Evolutionary conservation across 2,888 invertebrate species (phyloP), one percentile per base, ranked within the genome.

Genomic region (Busseola fusca): DNA sequence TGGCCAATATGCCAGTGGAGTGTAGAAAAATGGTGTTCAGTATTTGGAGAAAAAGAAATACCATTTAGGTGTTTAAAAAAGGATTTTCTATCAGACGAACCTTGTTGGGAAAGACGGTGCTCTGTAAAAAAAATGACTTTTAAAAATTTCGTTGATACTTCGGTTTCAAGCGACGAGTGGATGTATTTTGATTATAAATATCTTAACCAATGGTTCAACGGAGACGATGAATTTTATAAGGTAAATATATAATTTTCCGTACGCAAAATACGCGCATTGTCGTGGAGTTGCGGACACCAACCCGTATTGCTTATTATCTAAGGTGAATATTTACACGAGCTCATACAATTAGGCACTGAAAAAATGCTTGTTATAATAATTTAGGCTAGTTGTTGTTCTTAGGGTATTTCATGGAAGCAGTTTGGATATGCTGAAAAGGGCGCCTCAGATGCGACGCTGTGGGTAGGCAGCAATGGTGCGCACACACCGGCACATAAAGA

Each of bases 401-500:
- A 93, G 93, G 88, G 88, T 80, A 76, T 94, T 68, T 90, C 91
- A 60, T 98, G 98, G 97, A 91, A 94, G 37, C 92, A 93, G 72
- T 97, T 98, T 91, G 98, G 98, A 0, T 97, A 97, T 90, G 91
- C 96, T 18, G 96, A 97, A 3, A 96, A 97, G 84, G 95, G 96
- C 80, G 96, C 97, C 5, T 88, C 95, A 18, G 97, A 98, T 75
- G 97, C 97, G 64, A 98, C 98, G 3, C 93, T 99, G 69, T 99
- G 99, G 99, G 96, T 99, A 83, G 98, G 99, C 45, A 98, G 97
- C 75, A 94, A 96, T 86, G 98, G 98, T 4, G 98, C 99, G 3
- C 98, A 99, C 90, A 99, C 99, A 0, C 98, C 99, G 3, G 98
- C 98, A 77, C 99, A 99, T 92, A 97, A 97, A 89, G 99, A 99